Evolutionary conservation across 2,113 vertebrate species (phyloP).

Genomic region (Triplophysa rosa): DNA sequence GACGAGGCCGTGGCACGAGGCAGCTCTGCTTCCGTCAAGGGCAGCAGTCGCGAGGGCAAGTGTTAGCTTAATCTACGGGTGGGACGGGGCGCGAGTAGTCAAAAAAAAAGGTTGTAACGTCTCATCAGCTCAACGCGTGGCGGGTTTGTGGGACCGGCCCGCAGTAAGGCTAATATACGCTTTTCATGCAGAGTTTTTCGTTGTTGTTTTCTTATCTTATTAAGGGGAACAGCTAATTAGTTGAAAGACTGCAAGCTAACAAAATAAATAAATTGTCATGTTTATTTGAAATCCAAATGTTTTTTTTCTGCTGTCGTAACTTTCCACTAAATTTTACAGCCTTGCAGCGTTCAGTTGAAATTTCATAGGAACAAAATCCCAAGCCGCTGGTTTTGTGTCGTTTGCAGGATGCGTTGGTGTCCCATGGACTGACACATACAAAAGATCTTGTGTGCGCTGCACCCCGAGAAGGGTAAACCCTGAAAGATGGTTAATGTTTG

Average conservation of each 20-base stretch:
- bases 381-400: neutral
- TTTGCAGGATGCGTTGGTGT: neutral
- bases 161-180: slow-evolving; percentile 31
- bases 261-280: slow-evolving; percentile 41
- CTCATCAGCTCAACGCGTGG: neutral
- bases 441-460: neutral
- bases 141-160: slow-evolving; percentile 27
- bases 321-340: neutral
- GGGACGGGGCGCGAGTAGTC: slow-evolving; percentile 42
- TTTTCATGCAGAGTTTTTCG: slow-evolving; percentile 29
- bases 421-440: neutral
- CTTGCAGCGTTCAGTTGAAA: slow-evolving; percentile 11
- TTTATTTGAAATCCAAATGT: slow-evolving; percentile 36
- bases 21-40: slow-evolving; percentile 67
- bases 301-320: slow-evolving; percentile 38
- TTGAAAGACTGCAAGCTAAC: slow-evolving; percentile 28
- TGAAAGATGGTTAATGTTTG: slow-evolving; percentile 9
- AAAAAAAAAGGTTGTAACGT: slow-evolving; percentile 2
- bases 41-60: slow-evolving; percentile 79
- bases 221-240: slow-evolving; percentile 11
- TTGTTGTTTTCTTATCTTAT: slow-evolving; percentile 33
- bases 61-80: slow-evolving; percentile 77
- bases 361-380: slow-evolving; percentile 19
- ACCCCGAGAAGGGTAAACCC: neutral
- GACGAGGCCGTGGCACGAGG: slow-evolving; percentile 79